These are phyloP conservation scores for Acyrthosiphon pisum DNA, from an alignment of 1,140 invertebrate species.

Conservation along the genomic window DNA sequence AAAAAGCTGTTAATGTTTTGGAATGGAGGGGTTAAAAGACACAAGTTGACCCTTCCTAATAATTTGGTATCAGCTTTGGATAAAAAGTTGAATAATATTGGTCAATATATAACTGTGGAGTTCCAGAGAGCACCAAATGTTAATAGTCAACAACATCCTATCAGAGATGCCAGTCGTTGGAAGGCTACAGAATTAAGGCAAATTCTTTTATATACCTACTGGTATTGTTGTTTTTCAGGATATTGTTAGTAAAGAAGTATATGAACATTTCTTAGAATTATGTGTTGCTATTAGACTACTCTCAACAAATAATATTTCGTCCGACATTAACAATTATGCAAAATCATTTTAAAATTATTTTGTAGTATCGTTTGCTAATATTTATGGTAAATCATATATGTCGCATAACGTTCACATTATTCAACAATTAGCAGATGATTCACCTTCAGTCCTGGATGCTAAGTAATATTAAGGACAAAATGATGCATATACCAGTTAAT, in stretches of 20 bases:
- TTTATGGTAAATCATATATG: neutral
- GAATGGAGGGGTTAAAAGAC: neutral
- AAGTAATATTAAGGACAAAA: neutral
- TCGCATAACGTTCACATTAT: neutral
- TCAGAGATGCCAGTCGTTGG: conserved; percentile 61
- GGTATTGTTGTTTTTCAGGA: conserved; percentile 63
- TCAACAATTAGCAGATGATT: neutral
- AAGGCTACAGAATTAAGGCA: conserved; percentile 66
- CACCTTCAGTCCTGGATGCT: neutral
- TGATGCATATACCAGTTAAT: neutral
- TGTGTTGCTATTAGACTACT: conserved; percentile 8
- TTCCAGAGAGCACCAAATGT: neutral
- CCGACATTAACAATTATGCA: neutral
- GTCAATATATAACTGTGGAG: neutral
- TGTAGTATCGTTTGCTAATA: neutral
- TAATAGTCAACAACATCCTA: neutral
- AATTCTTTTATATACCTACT: conserved; percentile 65
- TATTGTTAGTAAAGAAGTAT: conserved; percentile 61
- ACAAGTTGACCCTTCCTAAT: neutral
- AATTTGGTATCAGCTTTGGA: neutral
- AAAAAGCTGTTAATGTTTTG: too few relatives aligned
- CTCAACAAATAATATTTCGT: neutral
- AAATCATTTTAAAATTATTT: neutral
- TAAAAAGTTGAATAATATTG: neutral
- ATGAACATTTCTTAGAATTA: conserved; percentile 63